These are phyloP conservation scores for Alcis repandata DNA, from an alignment of 2,888 invertebrate species.

Conservation along the genomic window DNA sequence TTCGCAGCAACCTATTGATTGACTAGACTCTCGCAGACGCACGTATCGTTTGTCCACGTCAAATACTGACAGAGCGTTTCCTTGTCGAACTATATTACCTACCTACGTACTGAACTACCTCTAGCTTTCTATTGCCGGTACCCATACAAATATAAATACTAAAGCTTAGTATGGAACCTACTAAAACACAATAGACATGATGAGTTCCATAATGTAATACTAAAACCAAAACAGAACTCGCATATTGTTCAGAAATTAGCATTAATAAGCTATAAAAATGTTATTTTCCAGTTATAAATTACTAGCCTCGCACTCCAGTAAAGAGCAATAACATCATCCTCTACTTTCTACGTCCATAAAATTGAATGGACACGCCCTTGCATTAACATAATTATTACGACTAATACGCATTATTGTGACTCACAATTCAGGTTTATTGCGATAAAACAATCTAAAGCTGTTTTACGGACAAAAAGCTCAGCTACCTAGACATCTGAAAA, in stretches of 20 bases:
- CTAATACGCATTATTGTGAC: neutral
- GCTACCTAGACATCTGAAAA: neutral
- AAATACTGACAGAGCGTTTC: constrained; percentile 35
- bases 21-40: constrained; percentile 17
- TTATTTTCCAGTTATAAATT: constrained; percentile 22
- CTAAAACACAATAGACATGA: neutral
- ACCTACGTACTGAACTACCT: neutral
- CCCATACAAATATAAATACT: neutral
- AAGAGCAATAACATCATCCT: constrained; percentile 21
- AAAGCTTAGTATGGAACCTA: neutral
- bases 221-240: constrained; percentile 8
- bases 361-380: constrained; percentile 31
- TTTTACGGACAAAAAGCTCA: neutral
- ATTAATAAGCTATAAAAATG: constrained; percentile 39
- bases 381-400: neutral
- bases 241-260: constrained; percentile 27
- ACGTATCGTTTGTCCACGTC: constrained; percentile 37
- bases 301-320: constrained; percentile 1
- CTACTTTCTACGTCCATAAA: constrained; percentile 40
- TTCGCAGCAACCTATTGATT: constrained; percentile 33
- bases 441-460: neutral
- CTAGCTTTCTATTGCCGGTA: neutral
- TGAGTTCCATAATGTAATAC: constrained; percentile 1
- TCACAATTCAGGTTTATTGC: neutral
- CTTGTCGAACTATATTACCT: neutral